A percentile compares a stretch with the other conserved stretches of the same genome.
These are phyloP conservation scores for Onthophagus sagittarius DNA, from an alignment of 2,888 invertebrate genomes.

Conservation along the genomic window DNA sequence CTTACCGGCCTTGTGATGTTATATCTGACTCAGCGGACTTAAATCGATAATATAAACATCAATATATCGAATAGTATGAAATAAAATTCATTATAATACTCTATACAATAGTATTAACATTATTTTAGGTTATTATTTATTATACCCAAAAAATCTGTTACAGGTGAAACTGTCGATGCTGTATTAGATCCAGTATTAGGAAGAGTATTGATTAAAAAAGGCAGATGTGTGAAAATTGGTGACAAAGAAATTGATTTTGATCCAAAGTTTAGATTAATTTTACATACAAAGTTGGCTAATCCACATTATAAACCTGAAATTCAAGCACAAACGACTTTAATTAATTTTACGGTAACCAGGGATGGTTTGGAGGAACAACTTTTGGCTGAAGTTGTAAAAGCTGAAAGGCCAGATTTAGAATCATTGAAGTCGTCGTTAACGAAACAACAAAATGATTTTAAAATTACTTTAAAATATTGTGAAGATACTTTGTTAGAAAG, in stretches of 20 bases:
- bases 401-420: slow-evolving; percentile 89
- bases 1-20: too few relatives aligned
- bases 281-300: slow-evolving; percentile 92
- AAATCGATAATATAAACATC: too few relatives aligned
- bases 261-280: slow-evolving; percentile 72
- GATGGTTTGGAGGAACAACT: slow-evolving; percentile 92
- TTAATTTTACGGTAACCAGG: slow-evolving; percentile 92
- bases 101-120: too few relatives aligned
- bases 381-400: slow-evolving; percentile 88
- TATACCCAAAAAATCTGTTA: too few relatives aligned
- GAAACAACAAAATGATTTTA: slow-evolving; percentile 91
- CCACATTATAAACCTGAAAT: slow-evolving; percentile 96
- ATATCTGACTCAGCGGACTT: too few relatives aligned
- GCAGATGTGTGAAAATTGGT: slow-evolving; percentile 77
- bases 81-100: too few relatives aligned
- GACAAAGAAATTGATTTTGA: slow-evolving; percentile 91
- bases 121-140: too few relatives aligned
- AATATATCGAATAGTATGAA: too few relatives aligned
- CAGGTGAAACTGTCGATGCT: slow-evolving; percentile 75
- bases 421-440: slow-evolving; percentile 76
- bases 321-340: slow-evolving; percentile 93
- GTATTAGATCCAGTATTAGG: slow-evolving; percentile 87
- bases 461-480: slow-evolving; percentile 84
- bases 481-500: slow-evolving; percentile 87
- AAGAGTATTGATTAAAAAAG: slow-evolving; percentile 83